Base-by-base conservation (phyloP, 2,888 invertebrate species). In the Chymomyza amoena region DNA sequence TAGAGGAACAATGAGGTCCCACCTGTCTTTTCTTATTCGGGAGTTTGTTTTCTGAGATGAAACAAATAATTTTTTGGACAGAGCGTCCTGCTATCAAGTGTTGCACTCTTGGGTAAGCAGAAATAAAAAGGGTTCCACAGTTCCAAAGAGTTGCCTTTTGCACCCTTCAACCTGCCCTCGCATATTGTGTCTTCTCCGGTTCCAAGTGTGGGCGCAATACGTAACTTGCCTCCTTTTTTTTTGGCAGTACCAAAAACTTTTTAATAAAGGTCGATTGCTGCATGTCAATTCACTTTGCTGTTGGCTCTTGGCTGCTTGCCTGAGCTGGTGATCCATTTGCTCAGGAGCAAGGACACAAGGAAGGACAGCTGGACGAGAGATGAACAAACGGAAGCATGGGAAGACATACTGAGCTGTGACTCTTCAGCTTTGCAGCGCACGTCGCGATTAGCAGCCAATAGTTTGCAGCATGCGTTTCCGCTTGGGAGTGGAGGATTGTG, bases 251-350 rank as follows among this genome's bases (percentile, higher is more conserved):
- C 72, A 77, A 81, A 87, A 86, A 86, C 70, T 86, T 86, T 86
- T 87, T 89, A 86, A 86, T 86, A 89, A 86, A 88, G 84, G 89
- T 87, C 84, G 85, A 84, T 89, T 79, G 88, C 89, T 88, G 86
- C 89, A 89, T 86, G 86, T 81, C 86, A 86, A 86, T 86, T 83
- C 77, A 84, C 76, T 79, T 78, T 74, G 68, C 39, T 45, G 13
- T 45, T 45, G 39, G 39, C 66, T 60, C 61, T 61, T 45, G 7
- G 32, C 57, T 7, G 57, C 15, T 18, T 10, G 15, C 16, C n/a
- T 52, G 9, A 1, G 52, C 16, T 16, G 52, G 15, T 52, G 18
- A 16, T 54, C 20, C 54, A 54, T 45, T 45, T 32, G 32, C 32
- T 32, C 9, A 1, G 32, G 32, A 7, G 32, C 7, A 6, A 32